phyloP scores from a whole-genome alignment of 2,888 invertebrate species.

The Macrosiphum euphorbiae region DNA sequence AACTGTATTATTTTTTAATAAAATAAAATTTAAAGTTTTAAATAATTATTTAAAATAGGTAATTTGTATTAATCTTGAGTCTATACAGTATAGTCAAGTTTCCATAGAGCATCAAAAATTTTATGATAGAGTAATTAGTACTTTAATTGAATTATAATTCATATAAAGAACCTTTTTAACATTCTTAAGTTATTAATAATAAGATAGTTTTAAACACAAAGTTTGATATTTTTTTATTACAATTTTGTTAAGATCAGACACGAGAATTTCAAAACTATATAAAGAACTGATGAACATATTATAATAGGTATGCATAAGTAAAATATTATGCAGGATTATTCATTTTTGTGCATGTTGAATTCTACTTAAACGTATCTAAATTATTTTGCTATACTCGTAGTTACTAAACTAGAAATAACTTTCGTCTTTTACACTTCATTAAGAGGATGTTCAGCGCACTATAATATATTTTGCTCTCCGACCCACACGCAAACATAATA shows the following conservation, averaged over 20 bases:
- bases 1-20: not conserved
- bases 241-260: not conserved
- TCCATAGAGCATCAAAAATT: not conserved
- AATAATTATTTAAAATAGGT: not conserved
- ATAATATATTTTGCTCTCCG: not conserved
- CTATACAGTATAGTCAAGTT: not conserved
- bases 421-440: not conserved
- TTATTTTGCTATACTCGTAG: not conserved
- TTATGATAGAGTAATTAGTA: not conserved
- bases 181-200: not conserved
- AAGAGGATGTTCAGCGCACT: not conserved
- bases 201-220: not conserved
- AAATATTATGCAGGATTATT: not conserved
- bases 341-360: not conserved
- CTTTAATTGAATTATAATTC: slow-evolving; percentile 9
- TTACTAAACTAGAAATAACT: not conserved
- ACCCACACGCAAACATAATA: too few relatives aligned
- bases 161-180: slow-evolving; percentile 30
- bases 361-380: not conserved
- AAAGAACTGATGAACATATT: not conserved
- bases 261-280: not conserved
- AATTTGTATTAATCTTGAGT: slow-evolving; percentile 7
- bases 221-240: not conserved
- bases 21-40: not conserved
- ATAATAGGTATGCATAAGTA: not conserved